Evolutionary conservation across 2,888 invertebrate genomes (phyloP).

Genomic region (Leptinotarsa tumamoca): DNA sequence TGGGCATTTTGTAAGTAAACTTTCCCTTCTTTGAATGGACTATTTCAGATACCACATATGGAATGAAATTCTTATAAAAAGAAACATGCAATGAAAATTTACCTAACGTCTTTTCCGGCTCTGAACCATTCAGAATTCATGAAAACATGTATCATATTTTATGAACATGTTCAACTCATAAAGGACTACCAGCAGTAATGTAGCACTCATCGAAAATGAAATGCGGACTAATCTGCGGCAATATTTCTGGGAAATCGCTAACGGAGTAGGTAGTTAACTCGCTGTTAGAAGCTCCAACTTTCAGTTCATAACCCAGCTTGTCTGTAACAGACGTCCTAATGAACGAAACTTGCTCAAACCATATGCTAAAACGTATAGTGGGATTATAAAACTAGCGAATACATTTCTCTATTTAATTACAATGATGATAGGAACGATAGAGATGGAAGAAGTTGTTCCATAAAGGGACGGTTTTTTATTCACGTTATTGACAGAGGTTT

Average conservation of each 20-base stretch:
- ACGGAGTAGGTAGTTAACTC: conserved; percentile 1
- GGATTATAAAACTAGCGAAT: conserved; percentile 45
- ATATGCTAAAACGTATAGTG: conserved; percentile 31
- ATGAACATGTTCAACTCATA: not conserved
- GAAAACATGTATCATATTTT: not conserved
- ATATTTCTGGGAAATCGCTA: conserved; percentile 21
- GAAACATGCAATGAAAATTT: too few species aligned
- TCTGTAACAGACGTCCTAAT: conserved; percentile 45
- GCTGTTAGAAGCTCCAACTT: conserved; percentile 16
- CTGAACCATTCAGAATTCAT: not conserved
- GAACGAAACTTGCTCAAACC: conserved; percentile 38
- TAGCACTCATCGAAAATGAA: conserved; percentile 22
- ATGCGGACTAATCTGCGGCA: conserved; percentile 18
- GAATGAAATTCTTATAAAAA: too few species aligned
- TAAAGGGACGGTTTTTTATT: not conserved
- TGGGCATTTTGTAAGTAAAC: too few species aligned
- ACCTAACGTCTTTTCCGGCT: not conserved
- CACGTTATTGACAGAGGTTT: too few species aligned
- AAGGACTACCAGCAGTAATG: not conserved
- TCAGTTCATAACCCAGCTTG: conserved; percentile 34
- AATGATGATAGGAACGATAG: not conserved
- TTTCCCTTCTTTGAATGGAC: too few species aligned
- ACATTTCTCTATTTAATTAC: conserved; percentile 40
- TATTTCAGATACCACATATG: too few species aligned
- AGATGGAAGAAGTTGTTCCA: not conserved